These are phyloP conservation scores for Anastrepha obliqua DNA, from an alignment of 1,140 invertebrate species.

Conservation along the genomic window DNA sequence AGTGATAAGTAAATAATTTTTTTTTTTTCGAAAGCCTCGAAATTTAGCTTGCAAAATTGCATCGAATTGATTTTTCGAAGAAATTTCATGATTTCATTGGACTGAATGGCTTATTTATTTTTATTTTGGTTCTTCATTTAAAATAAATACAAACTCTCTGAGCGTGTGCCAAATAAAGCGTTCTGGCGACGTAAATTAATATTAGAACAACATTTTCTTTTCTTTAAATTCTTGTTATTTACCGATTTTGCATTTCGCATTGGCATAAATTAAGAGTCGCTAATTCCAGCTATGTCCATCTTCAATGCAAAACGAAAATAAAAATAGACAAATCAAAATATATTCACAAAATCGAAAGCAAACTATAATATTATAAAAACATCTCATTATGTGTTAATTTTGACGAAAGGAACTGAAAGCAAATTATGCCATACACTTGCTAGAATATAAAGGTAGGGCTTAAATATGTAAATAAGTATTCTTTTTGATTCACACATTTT, in stretches of 20 bases:
- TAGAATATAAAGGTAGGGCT: neutral
- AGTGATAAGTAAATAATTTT: too few species aligned
- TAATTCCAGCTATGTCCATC: constrained; percentile 62
- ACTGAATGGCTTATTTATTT: neutral
- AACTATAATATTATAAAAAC: constrained; percentile 4
- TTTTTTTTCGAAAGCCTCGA: too few species aligned
- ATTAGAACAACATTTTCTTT: neutral
- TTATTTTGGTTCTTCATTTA: neutral
- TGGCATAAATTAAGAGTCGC: constrained; percentile 58
- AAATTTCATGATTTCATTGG: too few species aligned
- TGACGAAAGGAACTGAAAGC: neutral
- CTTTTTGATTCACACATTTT: constrained; percentile 8
- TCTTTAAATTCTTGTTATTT: constrained; percentile 56
- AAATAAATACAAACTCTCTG: constrained; percentile 51
- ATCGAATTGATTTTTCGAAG: too few species aligned
- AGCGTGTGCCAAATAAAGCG: constrained; percentile 6
- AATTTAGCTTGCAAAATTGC: too few species aligned
- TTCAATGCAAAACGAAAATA: constrained; percentile 44
- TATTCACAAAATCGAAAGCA: constrained; percentile 32
- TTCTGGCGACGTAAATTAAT: neutral
- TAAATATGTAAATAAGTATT: neutral
- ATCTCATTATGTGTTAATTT: constrained; percentile 30
- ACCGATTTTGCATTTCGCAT: constrained; percentile 56
- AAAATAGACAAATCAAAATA: constrained; percentile 10
- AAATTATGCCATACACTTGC: neutral